These are phyloP conservation scores for Dicentrarchus labrax DNA, from an alignment of 2,113 vertebrate genomes.

Conservation along the genomic window DNA sequence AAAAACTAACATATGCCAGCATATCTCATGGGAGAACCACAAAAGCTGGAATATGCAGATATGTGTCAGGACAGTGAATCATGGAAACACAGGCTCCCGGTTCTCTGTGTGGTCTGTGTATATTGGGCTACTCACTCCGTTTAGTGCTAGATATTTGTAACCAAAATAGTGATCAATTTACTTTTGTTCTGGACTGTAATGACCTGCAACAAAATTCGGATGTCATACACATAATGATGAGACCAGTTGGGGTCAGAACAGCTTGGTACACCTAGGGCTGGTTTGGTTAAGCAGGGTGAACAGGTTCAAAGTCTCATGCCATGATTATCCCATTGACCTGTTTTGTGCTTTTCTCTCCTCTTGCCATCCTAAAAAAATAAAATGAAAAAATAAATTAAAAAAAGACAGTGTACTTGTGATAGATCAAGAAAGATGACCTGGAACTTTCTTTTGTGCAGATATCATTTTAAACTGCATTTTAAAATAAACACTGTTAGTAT, in stretches of 20 bases:
- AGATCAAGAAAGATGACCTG: conserved; percentile 1
- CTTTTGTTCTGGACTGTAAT: background rate
- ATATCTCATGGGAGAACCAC: background rate
- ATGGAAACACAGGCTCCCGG: background rate
- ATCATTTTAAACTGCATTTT: background rate
- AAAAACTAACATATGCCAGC: background rate
- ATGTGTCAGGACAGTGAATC: background rate
- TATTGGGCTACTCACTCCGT: background rate
- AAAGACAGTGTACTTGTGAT: conserved; percentile 4
- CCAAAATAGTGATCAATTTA: background rate
- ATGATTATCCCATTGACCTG: conserved; percentile 12
- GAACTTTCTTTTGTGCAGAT: conserved; percentile 4
- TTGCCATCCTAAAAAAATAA: background rate
- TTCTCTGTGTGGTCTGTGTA: background rate
- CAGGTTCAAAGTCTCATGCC: conserved; percentile 15
- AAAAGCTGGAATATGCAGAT: background rate
- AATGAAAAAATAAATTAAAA: background rate
- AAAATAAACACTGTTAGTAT: background rate
- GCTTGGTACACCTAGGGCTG: background rate
- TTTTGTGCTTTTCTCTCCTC: conserved; percentile 47
- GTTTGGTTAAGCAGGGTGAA: background rate
- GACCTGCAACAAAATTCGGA: background rate
- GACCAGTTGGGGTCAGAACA: background rate
- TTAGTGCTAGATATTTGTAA: background rate
- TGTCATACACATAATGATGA: background rate